phyloP scores from a whole-genome alignment of 2,113 vertebrate species.

The Tachysurus fulvidraco region DNA sequence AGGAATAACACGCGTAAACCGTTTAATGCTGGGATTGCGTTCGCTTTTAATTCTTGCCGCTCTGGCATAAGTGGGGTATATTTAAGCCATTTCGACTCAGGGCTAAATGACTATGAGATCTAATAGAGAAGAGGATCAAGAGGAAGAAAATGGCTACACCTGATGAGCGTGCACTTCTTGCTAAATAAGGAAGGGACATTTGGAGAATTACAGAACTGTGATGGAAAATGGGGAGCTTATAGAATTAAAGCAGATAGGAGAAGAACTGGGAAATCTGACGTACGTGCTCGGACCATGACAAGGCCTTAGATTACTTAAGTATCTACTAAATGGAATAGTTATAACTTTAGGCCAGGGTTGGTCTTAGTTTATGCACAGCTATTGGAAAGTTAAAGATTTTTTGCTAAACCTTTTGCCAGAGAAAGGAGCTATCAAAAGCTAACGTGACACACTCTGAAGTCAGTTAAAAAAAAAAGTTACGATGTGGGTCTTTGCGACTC shows the following conservation, averaged over 20 bases:
- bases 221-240: conserved; percentile 68
- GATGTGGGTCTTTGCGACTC: conserved; percentile 21
- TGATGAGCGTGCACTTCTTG: conserved; percentile 71
- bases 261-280: conserved; percentile 63
- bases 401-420: conserved; percentile 57
- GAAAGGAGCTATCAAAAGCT: conserved; percentile 59
- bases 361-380: conserved; percentile 68
- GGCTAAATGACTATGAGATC: conserved; percentile 74
- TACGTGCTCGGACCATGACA: conserved; percentile 62
- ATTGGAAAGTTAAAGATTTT: conserved; percentile 55
- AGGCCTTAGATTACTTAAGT: conserved; percentile 67
- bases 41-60: conserved; percentile 69
- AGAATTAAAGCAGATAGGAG: conserved; percentile 62
- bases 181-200: conserved; percentile 59
- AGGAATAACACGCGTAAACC: conserved; percentile 80
- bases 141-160: conserved; percentile 69
- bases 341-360: conserved; percentile 61
- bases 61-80: conserved; percentile 73
- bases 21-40: conserved; percentile 78
- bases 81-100: conserved; percentile 74
- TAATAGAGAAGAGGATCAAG: conserved; percentile 74
- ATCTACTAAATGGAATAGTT: conserved; percentile 60
- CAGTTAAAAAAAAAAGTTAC: neutral
- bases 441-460: neutral
- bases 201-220: conserved; percentile 64